A percentile compares a stretch with the other conserved stretches of the same genome.
phyloP scores from a whole-genome alignment of 2,113 vertebrate species.

The Promerops cafer region DNA sequence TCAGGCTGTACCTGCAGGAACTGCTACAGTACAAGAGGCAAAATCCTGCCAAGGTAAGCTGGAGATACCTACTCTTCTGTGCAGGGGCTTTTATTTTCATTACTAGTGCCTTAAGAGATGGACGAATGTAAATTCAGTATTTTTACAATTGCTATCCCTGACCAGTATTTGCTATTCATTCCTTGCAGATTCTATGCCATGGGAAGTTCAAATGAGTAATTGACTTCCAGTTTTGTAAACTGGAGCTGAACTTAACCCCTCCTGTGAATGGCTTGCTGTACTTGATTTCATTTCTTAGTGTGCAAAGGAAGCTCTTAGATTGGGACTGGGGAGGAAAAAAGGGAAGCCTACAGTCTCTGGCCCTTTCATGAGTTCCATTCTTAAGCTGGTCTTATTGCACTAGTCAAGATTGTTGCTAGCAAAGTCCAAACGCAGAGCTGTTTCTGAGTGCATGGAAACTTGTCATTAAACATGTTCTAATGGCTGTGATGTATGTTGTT shows the following conservation, averaged over 20 bases:
- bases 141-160: not conserved
- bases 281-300: not conserved
- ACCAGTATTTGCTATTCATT: not conserved
- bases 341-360: not conserved
- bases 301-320: not conserved
- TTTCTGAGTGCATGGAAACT: not conserved
- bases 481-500: not conserved
- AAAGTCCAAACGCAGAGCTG: rapidly evolving
- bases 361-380: not conserved
- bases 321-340: not conserved
- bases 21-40: constrained; percentile 92
- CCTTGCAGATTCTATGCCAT: not conserved
- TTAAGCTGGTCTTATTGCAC: not conserved
- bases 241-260: not conserved
- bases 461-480: not conserved
- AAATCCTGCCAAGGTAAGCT: constrained; percentile 89
- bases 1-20: constrained; percentile 89
- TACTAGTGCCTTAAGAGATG: not conserved
- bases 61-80: constrained; percentile 25
- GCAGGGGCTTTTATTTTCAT: not conserved
- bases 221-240: not conserved
- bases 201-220: not conserved
- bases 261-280: not conserved
- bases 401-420: not conserved
- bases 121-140: not conserved